Evolutionary conservation across 2,797 vertebrate genomes (phyloP).

Genomic region (Holocentrus rufus): DNA sequence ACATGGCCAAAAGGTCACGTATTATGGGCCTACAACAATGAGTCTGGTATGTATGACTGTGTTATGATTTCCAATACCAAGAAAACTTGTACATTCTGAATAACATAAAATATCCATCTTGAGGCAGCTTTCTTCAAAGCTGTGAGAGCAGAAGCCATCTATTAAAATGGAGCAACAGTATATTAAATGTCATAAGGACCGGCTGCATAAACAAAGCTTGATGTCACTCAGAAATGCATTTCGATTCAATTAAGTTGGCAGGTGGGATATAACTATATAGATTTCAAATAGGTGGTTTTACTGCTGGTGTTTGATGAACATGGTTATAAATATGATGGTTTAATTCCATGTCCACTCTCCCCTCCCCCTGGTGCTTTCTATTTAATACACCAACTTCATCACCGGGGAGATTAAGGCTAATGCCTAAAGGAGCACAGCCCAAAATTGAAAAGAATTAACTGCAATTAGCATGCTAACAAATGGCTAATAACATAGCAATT

Average conservation of each 20-base stretch:
- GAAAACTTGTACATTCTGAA: background rate
- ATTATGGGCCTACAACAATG: constrained; percentile 11
- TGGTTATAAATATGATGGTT: constrained; percentile 63
- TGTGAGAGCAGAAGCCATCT: constrained; percentile 21
- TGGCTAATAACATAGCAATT: constrained; percentile 79
- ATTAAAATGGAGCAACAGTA: background rate
- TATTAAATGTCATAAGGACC: constrained; percentile 23
- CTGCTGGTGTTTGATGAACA: constrained; percentile 62
- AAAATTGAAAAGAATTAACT: constrained; percentile 84
- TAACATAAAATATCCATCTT: constrained; percentile 6
- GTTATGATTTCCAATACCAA: constrained; percentile 33
- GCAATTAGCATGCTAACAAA: constrained; percentile 83
- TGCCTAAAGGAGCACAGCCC: constrained; percentile 79
- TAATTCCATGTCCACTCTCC: constrained; percentile 74
- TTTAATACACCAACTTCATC: constrained; percentile 78
- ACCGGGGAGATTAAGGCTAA: constrained; percentile 83
- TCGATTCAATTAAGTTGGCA: constrained; percentile 19
- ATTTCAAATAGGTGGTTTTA: constrained; percentile 38
- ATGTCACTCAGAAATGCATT: constrained; percentile 31
- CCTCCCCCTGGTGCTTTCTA: constrained; percentile 64
- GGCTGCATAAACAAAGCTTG: constrained; percentile 32
- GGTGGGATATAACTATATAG: background rate
- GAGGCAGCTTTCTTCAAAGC: constrained; percentile 5
- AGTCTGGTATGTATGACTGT: constrained; percentile 46
- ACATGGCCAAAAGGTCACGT: constrained; percentile 42